Evolutionary conservation across 2,888 invertebrate genomes (phyloP).

Genomic region (Caenorhabditis becei): DNA sequence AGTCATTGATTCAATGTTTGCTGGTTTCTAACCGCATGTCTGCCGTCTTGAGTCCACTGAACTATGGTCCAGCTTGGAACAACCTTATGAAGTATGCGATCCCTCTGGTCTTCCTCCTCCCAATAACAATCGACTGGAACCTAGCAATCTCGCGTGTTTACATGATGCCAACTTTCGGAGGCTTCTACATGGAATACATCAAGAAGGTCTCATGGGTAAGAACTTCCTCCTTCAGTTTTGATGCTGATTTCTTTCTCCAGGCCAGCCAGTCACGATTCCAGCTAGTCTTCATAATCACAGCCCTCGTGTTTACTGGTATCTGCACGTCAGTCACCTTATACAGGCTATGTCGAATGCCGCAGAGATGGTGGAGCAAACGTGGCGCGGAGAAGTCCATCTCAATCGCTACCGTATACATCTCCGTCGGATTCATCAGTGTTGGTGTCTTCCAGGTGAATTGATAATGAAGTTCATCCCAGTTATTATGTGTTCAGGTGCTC

Average conservation of each 20-base stretch:
- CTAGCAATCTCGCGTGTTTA: constrained; percentile 17
- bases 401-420: constrained; percentile 5
- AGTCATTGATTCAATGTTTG: constrained; percentile 15
- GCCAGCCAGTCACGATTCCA: constrained; percentile 32
- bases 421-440: constrained; percentile 12
- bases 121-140: constrained; percentile 31
- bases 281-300: constrained; percentile 1
- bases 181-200: constrained; percentile 31
- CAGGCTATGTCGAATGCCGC: neutral
- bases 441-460: constrained; percentile 16
- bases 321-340: constrained; percentile 16
- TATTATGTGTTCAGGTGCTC: neutral
- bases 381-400: constrained; percentile 4
- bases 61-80: constrained; percentile 2
- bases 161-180: constrained; percentile 28
- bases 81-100: neutral
- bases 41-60: constrained; percentile 1
- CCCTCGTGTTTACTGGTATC: constrained; percentile 6
- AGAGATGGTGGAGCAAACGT: neutral
- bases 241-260: neutral
- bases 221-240: neutral
- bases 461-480: neutral
- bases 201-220: constrained; percentile 30
- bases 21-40: constrained; percentile 29
- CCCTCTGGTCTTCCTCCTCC: neutral